A percentile compares a stretch with the other conserved stretches of the same genome.
These are phyloP conservation scores for Bothrops jararaca DNA, from an alignment of 2,113 vertebrate species.

Conservation along the genomic window DNA sequence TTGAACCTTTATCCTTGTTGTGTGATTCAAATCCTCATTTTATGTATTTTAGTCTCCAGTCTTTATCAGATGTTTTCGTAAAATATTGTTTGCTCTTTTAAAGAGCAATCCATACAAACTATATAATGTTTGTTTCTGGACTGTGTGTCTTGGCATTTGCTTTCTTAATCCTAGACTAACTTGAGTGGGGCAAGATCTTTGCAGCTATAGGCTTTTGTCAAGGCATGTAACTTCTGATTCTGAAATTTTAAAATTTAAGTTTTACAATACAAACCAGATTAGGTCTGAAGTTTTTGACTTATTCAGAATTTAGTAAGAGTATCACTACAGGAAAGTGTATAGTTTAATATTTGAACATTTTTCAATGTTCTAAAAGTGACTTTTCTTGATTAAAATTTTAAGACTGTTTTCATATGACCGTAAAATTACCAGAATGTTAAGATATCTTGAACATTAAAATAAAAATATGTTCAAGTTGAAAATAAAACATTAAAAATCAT, in stretches of 20 bases:
- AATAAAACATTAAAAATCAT: background rate
- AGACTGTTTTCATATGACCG: background rate
- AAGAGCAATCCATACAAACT: accelerated
- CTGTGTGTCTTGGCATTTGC: slow-evolving; percentile 26
- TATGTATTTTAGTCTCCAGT: background rate
- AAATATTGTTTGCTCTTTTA: background rate
- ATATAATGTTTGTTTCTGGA: background rate
- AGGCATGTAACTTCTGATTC: background rate
- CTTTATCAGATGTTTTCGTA: background rate
- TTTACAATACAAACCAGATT: background rate
- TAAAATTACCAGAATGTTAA: background rate
- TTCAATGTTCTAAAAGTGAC: background rate
- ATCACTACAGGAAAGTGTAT: background rate
- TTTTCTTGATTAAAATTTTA: background rate
- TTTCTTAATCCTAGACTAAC: background rate
- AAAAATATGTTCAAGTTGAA: background rate
- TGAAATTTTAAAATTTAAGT: background rate
- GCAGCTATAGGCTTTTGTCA: background rate
- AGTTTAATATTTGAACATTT: background rate
- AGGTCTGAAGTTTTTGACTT: background rate
- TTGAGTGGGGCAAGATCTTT: background rate
- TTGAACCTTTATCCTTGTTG: slow-evolving; percentile 3
- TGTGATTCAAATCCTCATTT: background rate
- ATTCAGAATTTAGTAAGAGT: background rate
- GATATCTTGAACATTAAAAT: background rate